Conservation (phyloP, 2,888 invertebrate genomes). For the Adineta ricciae region DNA sequence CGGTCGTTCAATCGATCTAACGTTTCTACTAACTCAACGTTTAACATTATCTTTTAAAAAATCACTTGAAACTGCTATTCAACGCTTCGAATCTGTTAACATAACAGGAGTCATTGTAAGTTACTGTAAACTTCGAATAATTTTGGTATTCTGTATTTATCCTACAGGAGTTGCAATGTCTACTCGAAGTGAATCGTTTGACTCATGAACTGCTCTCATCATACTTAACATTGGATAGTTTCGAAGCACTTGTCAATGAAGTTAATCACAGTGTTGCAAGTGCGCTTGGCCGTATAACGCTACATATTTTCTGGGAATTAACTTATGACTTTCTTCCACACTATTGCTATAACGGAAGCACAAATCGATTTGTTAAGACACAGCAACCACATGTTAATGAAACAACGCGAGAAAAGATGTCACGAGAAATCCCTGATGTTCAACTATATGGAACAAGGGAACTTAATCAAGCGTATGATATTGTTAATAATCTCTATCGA, state of each 20-base stretch:
- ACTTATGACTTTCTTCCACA: constrained; percentile 94
- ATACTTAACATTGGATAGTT: constrained; percentile 82
- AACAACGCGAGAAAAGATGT: not conserved
- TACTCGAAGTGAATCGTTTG: constrained; percentile 81
- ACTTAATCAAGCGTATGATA: constrained; percentile 76
- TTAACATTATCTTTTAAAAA: constrained; percentile 91
- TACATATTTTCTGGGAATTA: constrained; percentile 94
- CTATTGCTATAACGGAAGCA: constrained; percentile 95
- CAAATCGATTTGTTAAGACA: constrained; percentile 63
- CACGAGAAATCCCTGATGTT: constrained; percentile 24
- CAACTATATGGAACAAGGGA: constrained; percentile 43
- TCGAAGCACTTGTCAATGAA: constrained; percentile 84
- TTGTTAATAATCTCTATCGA: constrained; percentile 80
- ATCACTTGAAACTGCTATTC: constrained; percentile 83
- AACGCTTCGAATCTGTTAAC: constrained; percentile 89
- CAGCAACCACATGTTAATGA: constrained; percentile 8
- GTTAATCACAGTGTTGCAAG: constrained; percentile 94
- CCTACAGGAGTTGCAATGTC: constrained; percentile 74
- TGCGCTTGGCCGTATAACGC: constrained; percentile 84
- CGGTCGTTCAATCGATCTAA: constrained; percentile 87
- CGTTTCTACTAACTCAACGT: constrained; percentile 79
- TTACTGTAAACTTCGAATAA: constrained; percentile 34
- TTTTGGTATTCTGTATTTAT: too few species aligned
- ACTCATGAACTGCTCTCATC: constrained; percentile 81
- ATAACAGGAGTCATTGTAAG: constrained; percentile 84